These are phyloP conservation scores for Psophia crepitans DNA, from an alignment of 2,113 vertebrate species.

Conservation along the genomic window DNA sequence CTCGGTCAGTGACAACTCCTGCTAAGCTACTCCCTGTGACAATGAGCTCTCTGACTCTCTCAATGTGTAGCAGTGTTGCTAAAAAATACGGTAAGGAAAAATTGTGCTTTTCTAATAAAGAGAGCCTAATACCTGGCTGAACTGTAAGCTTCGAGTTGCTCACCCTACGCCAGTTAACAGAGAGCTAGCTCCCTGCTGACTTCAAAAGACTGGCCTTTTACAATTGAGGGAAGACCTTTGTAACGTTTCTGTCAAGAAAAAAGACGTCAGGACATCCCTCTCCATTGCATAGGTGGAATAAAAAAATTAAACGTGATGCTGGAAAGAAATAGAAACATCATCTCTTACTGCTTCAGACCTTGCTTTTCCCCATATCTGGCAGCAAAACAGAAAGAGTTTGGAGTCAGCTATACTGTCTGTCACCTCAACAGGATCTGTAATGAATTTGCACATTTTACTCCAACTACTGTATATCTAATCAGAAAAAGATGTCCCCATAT, in stretches of 20 bases:
- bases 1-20: background rate
- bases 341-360: conserved; percentile 10
- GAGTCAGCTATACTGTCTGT: conserved; percentile 60
- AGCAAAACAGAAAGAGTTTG: conserved; percentile 43
- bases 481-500: conserved; percentile 92
- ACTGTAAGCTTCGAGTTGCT: conserved; percentile 8
- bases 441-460: conserved; percentile 87
- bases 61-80: background rate
- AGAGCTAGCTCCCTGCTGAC: conserved; percentile 39
- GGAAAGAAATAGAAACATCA: conserved; percentile 37
- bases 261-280: conserved; percentile 1
- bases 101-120: background rate
- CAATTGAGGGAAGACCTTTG: conserved; percentile 42
- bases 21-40: background rate
- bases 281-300: conserved; percentile 39
- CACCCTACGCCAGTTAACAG: background rate
- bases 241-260: background rate
- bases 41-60: background rate
- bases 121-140: conserved; percentile 12
- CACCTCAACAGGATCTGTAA: conserved; percentile 82
- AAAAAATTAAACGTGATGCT: conserved; percentile 12
- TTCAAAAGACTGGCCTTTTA: conserved; percentile 53
- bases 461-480: conserved; percentile 97
- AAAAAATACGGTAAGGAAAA: background rate
- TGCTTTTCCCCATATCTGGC: conserved; percentile 38